Evolutionary conservation across 1,140 invertebrate species (phyloP).

Genomic region (Cryptotermes secundus): DNA sequence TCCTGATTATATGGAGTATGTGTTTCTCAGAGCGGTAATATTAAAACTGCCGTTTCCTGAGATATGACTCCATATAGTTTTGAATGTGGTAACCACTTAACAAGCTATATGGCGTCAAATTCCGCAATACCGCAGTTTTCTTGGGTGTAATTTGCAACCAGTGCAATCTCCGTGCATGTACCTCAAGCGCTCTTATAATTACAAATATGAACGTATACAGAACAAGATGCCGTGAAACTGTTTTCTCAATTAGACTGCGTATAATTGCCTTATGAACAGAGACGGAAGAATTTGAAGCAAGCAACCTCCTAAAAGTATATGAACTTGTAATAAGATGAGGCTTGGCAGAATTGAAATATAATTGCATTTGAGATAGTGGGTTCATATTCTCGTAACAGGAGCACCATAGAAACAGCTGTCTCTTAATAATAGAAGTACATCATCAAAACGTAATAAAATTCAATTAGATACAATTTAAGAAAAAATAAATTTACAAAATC

Average conservation of each 20-base stretch:
- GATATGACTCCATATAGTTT: too few species aligned
- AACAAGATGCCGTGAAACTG: not conserved
- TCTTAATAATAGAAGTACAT: not conserved
- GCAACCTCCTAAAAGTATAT: not conserved
- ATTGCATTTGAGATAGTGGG: not conserved
- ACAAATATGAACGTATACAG: too few species aligned
- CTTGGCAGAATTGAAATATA: not conserved
- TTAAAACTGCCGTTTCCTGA: too few species aligned
- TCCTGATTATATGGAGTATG: too few species aligned
- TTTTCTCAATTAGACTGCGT: not conserved
- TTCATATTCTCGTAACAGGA: not conserved
- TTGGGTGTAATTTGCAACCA: too few species aligned
- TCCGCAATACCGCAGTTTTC: too few species aligned
- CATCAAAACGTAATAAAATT: not conserved
- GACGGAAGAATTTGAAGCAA: not conserved
- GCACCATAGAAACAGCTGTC: not conserved
- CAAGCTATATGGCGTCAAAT: too few species aligned
- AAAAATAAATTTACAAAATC: not conserved
- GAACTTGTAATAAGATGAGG: not conserved
- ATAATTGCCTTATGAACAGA: not conserved
- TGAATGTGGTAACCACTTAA: too few species aligned
- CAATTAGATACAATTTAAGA: not conserved
- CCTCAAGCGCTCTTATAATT: too few species aligned
- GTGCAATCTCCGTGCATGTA: too few species aligned
- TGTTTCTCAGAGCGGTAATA: too few species aligned